A percentile compares a stretch with the other conserved stretches of the same genome.
phyloP scores from a whole-genome alignment of 1,140 invertebrate genomes.

The Mactra quadrangularis region DNA sequence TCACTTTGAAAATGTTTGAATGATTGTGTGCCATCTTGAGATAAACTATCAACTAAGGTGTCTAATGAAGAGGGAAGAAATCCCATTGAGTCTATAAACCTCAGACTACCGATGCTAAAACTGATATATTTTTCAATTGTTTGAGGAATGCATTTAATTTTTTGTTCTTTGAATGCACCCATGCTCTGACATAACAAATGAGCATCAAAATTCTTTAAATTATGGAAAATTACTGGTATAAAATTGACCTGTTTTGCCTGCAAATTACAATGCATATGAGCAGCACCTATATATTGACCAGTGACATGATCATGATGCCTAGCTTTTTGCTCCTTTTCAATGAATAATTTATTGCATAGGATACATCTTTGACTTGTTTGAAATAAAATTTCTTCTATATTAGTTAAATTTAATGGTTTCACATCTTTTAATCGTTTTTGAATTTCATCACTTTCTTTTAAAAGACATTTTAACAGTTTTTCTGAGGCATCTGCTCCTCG shows the following conservation, averaged over 20 bases:
- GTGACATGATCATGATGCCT: conserved; percentile 56
- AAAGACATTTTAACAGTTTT: conserved; percentile 5
- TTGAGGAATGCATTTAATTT: conserved; percentile 79
- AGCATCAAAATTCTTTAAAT: conserved; percentile 80
- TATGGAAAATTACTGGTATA: conserved; percentile 82
- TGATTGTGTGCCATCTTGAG: conserved; percentile 23
- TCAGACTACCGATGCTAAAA: conserved; percentile 52
- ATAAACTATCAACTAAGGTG: conserved; percentile 41
- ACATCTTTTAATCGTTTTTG: background rate
- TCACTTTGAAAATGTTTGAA: conserved; percentile 39
- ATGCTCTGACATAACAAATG: conserved; percentile 79
- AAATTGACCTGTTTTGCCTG: conserved; percentile 46
- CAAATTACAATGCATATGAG: conserved; percentile 48
- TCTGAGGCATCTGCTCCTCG: background rate
- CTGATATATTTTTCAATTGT: conserved; percentile 80
- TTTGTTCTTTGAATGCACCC: conserved; percentile 63
- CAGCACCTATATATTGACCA: conserved; percentile 44
- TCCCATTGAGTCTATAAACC: conserved; percentile 56
- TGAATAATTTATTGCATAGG: conserved; percentile 59
- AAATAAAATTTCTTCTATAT: conserved; percentile 19
- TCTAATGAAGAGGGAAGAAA: conserved; percentile 46
- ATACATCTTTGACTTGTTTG: conserved; percentile 5
- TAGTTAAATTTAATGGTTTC: conserved; percentile 12
- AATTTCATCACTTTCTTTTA: conserved; percentile 30
- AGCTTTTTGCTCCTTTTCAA: background rate